Percentiles rank a stretch among this genome's conserved stretches.
These are phyloP conservation scores for Anthonomus grandis DNA, from an alignment of 1,140 invertebrate species.

Conservation along the genomic window DNA sequence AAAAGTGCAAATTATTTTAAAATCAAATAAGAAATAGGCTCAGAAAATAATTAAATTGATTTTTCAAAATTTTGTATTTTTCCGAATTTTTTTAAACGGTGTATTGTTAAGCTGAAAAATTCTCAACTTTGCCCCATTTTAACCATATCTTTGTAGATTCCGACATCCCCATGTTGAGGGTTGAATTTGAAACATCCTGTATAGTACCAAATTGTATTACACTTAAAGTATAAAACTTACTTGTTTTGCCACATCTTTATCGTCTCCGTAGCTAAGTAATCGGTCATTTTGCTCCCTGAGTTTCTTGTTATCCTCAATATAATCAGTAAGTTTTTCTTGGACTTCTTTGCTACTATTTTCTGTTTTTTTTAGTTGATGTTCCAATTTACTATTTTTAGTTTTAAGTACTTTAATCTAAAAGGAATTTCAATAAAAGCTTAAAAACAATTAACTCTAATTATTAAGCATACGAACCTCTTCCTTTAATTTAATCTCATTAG, in stretches of 20 bases:
- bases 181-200: too few species aligned
- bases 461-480: constrained; percentile 21
- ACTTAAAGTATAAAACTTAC: constrained; percentile 25
- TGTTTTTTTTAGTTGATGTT: constrained; percentile 24
- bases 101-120: too few species aligned
- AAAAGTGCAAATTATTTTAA: too few species aligned
- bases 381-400: constrained; percentile 25
- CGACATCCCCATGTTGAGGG: too few species aligned
- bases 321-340: constrained; percentile 27
- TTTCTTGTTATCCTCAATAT: constrained; percentile 41
- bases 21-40: too few species aligned
- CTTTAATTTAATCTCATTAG: constrained; percentile 38
- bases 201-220: not conserved
- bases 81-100: too few species aligned
- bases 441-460: constrained; percentile 1
- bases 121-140: too few species aligned
- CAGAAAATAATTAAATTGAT: too few species aligned
- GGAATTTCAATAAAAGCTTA: not conserved
- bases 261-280: constrained; percentile 36
- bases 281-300: constrained; percentile 42
- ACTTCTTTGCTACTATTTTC: constrained; percentile 26
- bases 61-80: too few species aligned
- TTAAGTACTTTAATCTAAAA: constrained; percentile 14
- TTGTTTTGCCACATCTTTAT: constrained; percentile 38
- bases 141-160: too few species aligned